A percentile compares a stretch with the other conserved stretches of the same genome.
phyloP scores from a whole-genome alignment of 2,113 vertebrate species.

The Burhinus bistriatus region DNA sequence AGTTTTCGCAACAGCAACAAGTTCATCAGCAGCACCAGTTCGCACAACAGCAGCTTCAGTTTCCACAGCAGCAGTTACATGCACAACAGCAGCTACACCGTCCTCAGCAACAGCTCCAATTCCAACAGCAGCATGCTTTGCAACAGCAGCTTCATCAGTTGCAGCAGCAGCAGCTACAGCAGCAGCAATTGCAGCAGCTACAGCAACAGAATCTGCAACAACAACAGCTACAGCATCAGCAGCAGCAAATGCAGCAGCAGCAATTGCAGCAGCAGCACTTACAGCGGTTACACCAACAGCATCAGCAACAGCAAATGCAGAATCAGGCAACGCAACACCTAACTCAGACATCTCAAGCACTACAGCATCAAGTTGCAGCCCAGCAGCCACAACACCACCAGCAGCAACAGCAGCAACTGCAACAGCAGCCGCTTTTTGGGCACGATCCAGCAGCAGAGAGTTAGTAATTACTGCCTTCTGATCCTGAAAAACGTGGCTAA shows the following conservation, averaged over 20 bases:
- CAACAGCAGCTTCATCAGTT: constrained; percentile 80
- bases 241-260: constrained; percentile 75
- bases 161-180: constrained; percentile 77
- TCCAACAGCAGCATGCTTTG: constrained; percentile 77
- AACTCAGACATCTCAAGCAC: constrained; percentile 63
- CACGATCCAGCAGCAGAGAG: constrained; percentile 90
- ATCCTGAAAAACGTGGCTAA: neutral
- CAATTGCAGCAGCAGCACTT: constrained; percentile 80
- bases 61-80: constrained; percentile 77
- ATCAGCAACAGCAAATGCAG: constrained; percentile 75
- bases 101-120: constrained; percentile 82
- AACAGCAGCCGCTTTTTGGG: constrained; percentile 86
- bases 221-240: constrained; percentile 73
- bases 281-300: constrained; percentile 68
- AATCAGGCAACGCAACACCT: constrained; percentile 64
- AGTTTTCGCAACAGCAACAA: constrained; percentile 67
- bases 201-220: constrained; percentile 80
- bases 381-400: constrained; percentile 74
- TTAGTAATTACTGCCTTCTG: constrained; percentile 74
- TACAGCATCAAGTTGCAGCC: constrained; percentile 76
- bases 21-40: constrained; percentile 71
- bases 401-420: constrained; percentile 70
- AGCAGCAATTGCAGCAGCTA: constrained; percentile 75
- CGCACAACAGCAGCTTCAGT: constrained; percentile 76
- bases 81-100: constrained; percentile 78